phyloP scores from a whole-genome alignment of 2,797 vertebrate species.

The Pelodytes ibericus region DNA sequence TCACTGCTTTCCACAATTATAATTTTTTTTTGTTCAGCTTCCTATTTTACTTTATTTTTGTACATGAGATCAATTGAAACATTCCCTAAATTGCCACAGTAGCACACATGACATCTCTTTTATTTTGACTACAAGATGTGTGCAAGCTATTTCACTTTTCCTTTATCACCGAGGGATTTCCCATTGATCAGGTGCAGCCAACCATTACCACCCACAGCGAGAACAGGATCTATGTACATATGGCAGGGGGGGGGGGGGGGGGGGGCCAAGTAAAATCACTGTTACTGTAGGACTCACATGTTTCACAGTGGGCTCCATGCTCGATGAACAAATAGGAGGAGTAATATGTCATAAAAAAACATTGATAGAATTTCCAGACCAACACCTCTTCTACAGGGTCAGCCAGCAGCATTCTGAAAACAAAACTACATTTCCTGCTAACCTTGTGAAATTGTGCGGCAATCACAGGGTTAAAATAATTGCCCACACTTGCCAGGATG shows the following conservation, averaged over 20 bases:
- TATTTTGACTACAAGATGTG: constrained; percentile 8
- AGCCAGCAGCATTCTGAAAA: not conserved
- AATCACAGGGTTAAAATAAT: no score
- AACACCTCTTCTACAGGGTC: constrained; percentile 5
- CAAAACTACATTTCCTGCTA: no score
- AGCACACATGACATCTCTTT: constrained; percentile 35
- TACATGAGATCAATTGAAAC: not conserved
- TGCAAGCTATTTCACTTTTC: constrained; percentile 38
- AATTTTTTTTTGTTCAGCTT: not conserved
- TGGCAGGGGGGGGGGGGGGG: constrained; percentile 31
- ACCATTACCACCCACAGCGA: constrained; percentile 38
- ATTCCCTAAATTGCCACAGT: not conserved
- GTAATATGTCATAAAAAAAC: constrained; percentile 31
- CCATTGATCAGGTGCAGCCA: constrained; percentile 50
- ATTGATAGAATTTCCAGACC: constrained; percentile 34
- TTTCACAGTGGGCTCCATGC: constrained; percentile 37
- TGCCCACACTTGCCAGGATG: no score
- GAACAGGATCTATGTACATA: constrained; percentile 45
- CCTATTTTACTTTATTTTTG: not conserved
- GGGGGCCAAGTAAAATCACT: constrained; percentile 45
- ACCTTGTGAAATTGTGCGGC: no score
- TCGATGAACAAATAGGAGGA: constrained; percentile 28
- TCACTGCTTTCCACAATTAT: not conserved
- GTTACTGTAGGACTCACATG: constrained; percentile 34
- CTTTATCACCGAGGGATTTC: constrained; percentile 42